phyloP scores from a whole-genome alignment of 2,797 vertebrate species.

The Paedocypris micromegethes region DNA sequence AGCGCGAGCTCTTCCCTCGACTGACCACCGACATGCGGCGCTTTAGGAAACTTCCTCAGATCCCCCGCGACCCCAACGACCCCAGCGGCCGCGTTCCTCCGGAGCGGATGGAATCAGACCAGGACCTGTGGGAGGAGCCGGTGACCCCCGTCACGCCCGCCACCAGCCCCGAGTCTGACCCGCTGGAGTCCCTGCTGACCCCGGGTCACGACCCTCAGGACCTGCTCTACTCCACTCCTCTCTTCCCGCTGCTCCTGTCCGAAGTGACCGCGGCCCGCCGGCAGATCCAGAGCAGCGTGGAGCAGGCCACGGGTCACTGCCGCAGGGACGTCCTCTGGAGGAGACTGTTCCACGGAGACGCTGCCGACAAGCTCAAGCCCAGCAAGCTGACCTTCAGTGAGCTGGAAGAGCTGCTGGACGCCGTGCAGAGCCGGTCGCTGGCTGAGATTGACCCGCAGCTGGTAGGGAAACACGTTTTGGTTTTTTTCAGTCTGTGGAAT shows the following conservation, averaged over 20 bases:
- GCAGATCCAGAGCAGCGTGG: constrained; percentile 84
- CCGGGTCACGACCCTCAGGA: constrained; percentile 55
- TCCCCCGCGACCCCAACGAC: constrained; percentile 76
- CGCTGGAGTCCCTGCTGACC: constrained; percentile 14
- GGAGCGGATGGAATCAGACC: constrained; percentile 63
- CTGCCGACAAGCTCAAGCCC: constrained; percentile 88
- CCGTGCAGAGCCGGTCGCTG: constrained; percentile 88
- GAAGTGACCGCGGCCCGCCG: constrained; percentile 82
- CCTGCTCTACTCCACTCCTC: constrained; percentile 71
- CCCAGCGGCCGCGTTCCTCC: constrained; percentile 53
- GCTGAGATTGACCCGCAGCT: constrained; percentile 92
- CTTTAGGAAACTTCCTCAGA: constrained; percentile 86
- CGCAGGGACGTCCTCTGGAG: constrained; percentile 95
- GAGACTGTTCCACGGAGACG: constrained; percentile 90
- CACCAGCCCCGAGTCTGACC: constrained; percentile 57
- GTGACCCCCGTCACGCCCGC: constrained; percentile 52
- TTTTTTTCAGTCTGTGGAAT: too few species aligned
- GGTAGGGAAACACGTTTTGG: constrained; percentile 69
- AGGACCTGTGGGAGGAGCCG: constrained; percentile 65
- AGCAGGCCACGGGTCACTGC: constrained; percentile 93
- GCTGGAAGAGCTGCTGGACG: constrained; percentile 89
- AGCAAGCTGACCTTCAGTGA: constrained; percentile 84
- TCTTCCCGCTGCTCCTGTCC: constrained; percentile 83
- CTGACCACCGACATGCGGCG: constrained; percentile 91
- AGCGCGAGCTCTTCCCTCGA: constrained; percentile 91